phyloP scores from a whole-genome alignment of 1,140 invertebrate species.

The Plutomurus gul region DNA sequence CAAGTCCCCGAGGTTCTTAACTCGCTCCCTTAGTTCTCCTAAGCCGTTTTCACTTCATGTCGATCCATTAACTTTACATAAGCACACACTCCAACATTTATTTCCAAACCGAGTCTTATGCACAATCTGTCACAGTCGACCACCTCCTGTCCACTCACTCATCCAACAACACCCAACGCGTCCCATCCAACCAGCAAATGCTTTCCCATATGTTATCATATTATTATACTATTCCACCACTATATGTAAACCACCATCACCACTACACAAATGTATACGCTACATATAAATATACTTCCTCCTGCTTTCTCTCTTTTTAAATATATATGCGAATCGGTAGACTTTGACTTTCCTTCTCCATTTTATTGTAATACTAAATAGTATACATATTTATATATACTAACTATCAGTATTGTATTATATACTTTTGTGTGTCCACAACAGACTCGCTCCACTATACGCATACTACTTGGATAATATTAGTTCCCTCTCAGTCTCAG shows the following conservation, averaged over 20 bases:
- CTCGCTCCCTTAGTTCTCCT: conserved; percentile 36
- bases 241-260: not conserved
- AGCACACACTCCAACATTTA: conserved; percentile 37
- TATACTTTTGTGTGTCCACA: too few species aligned
- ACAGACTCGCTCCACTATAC: too few species aligned
- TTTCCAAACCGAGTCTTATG: conserved; percentile 6
- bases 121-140: conserved; percentile 27
- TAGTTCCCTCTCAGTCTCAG: too few species aligned
- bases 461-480: too few species aligned
- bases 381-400: too few species aligned
- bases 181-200: not conserved
- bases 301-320: too few species aligned
- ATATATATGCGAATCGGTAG: too few species aligned
- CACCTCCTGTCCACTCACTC: conserved; percentile 28
- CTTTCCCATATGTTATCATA: not conserved
- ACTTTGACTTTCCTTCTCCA: too few species aligned
- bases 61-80: conserved; percentile 48
- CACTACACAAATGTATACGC: too few species aligned
- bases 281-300: too few species aligned
- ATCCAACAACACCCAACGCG: not conserved
- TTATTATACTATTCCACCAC: not conserved
- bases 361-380: too few species aligned
- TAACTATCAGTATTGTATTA: too few species aligned
- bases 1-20: conserved; percentile 47
- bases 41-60: conserved; percentile 44